phyloP scores from a whole-genome alignment of 2,888 invertebrate genomes.

The Calephelis perditalis region DNA sequence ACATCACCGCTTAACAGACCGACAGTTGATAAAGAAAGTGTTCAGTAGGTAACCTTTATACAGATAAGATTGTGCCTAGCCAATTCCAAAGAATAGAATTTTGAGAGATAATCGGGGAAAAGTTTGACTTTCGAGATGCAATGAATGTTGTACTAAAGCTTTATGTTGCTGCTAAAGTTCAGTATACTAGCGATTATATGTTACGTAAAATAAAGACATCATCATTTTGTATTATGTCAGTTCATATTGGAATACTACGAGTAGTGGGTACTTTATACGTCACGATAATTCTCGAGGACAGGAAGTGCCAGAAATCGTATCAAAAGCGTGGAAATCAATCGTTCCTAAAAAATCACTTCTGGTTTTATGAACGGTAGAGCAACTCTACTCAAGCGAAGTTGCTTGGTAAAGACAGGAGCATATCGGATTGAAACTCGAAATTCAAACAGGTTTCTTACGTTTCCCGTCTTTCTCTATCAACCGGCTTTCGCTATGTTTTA shows the following conservation, averaged over 20 bases:
- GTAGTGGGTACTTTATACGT: too few species aligned
- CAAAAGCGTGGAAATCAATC: slow-evolving; percentile 18
- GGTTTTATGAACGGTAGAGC: slow-evolving; percentile 49
- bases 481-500: slow-evolving; percentile 44
- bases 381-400: slow-evolving; percentile 56
- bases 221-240: too few species aligned
- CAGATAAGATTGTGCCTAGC: slow-evolving; percentile 42
- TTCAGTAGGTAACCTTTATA: slow-evolving; percentile 59
- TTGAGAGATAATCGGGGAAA: not conserved
- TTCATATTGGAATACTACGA: too few species aligned
- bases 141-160: too few species aligned
- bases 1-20: slow-evolving; percentile 62
- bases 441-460: slow-evolving; percentile 69
- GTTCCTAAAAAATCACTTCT: slow-evolving; percentile 25
- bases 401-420: slow-evolving; percentile 65
- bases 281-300: not conserved
- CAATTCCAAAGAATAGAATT: slow-evolving; percentile 38
- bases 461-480: slow-evolving; percentile 53
- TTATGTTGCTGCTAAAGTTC: too few species aligned
- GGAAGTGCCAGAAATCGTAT: slow-evolving; percentile 17
- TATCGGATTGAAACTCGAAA: slow-evolving; percentile 77
- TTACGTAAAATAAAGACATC: too few species aligned
- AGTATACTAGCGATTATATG: too few species aligned
- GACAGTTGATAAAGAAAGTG: slow-evolving; percentile 65
- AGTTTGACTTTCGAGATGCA: not conserved